These are phyloP conservation scores for Apodemus sylvaticus DNA, from an alignment of 2,113 vertebrate species.

Conservation along the genomic window DNA sequence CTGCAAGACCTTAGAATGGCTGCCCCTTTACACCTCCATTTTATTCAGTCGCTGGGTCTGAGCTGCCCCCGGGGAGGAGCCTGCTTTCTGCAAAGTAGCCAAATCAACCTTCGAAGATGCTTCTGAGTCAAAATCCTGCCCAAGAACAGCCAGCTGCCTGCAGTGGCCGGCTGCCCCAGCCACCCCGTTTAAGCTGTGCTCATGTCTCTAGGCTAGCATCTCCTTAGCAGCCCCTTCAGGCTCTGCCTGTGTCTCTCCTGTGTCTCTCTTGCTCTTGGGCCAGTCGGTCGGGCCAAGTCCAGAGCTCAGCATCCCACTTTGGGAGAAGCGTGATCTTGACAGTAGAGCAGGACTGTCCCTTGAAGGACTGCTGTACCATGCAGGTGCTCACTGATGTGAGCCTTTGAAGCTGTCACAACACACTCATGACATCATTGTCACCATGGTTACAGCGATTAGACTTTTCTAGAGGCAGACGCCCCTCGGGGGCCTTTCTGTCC, in stretches of 20 bases:
- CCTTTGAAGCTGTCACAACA: fast-evolving
- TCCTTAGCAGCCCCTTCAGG: fast-evolving
- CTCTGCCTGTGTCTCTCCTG: neutral
- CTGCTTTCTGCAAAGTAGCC: neutral
- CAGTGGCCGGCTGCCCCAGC: neutral
- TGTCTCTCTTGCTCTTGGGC: neutral
- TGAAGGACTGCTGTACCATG: neutral
- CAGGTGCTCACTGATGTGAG: fast-evolving
- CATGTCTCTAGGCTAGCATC: fast-evolving
- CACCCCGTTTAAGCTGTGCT: neutral
- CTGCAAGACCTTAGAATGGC: neutral
- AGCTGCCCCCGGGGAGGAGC: neutral
- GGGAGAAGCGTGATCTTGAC: neutral
- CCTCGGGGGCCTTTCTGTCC: fast-evolving
- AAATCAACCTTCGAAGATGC: neutral
- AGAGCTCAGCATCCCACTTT: neutral
- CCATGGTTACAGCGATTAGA: fast-evolving
- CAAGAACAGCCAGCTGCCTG: neutral
- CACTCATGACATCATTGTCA: neutral
- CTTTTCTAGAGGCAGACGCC: neutral
- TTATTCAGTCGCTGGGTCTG: neutral
- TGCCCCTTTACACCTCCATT: neutral
- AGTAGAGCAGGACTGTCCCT: fast-evolving
- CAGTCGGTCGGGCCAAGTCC: neutral
- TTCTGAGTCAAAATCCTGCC: neutral